These are phyloP conservation scores for Eleginops maclovinus DNA, from an alignment of 2,113 vertebrate genomes.

Conservation along the genomic window DNA sequence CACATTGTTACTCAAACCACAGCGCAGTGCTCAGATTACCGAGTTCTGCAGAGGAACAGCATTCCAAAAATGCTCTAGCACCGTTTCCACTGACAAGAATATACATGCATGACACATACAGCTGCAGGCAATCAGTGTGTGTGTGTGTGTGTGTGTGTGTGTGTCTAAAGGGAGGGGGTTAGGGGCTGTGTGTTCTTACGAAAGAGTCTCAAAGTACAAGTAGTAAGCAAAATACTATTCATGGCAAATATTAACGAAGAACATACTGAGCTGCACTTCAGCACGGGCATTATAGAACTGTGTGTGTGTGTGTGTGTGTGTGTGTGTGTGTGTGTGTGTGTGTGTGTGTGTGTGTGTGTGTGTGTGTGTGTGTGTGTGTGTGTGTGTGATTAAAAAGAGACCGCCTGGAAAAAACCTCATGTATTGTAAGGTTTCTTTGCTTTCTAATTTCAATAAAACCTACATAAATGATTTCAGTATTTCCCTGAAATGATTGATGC, in stretches of 20 bases:
- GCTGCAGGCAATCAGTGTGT: slow-evolving; percentile 5
- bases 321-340: too few species aligned
- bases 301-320: too few species aligned
- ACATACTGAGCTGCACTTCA: background rate
- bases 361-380: background rate
- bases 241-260: slow-evolving; percentile 24
- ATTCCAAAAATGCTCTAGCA: slow-evolving; percentile 50
- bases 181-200: slow-evolving; percentile 4
- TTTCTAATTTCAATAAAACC: too few species aligned
- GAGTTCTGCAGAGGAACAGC: slow-evolving; percentile 43
- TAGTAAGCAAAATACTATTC: background rate
- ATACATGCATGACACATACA: slow-evolving; percentile 43
- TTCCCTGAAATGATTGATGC: too few species aligned
- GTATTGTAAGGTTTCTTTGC: background rate
- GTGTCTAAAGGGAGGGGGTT: background rate
- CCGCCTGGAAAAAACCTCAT: background rate
- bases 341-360: too few species aligned
- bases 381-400: too few species aligned
- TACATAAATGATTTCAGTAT: too few species aligned
- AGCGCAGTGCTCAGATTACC: slow-evolving; percentile 25
- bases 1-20: background rate
- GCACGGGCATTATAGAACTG: background rate
- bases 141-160: slow-evolving; percentile 4
- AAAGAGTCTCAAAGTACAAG: slow-evolving; percentile 36
- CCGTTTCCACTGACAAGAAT: slow-evolving; percentile 40